Percentiles rank a stretch among this genome's conserved stretches.
Evolutionary conservation across 2,888 invertebrate genomes (phyloP).

Genomic region (Andrena camellia): DNA sequence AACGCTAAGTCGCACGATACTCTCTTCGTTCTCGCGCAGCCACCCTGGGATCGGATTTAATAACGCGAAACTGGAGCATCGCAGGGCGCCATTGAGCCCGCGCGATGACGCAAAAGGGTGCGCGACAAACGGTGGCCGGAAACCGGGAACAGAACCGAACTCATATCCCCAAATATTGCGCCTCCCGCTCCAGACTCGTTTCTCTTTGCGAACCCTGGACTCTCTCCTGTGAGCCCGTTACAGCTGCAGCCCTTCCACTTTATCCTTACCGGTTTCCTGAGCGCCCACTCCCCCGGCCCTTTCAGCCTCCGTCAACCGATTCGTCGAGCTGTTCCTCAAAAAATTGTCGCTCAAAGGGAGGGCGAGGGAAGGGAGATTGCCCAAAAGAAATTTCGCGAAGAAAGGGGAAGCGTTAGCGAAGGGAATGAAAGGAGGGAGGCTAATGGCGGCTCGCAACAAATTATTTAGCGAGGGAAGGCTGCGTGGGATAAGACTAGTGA

Average conservation of each 20-base stretch:
- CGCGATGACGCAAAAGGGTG: not conserved
- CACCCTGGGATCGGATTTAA: conserved; percentile 45
- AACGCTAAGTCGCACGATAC: conserved; percentile 22
- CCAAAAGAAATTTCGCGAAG: conserved; percentile 10
- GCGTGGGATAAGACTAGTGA: not conserved
- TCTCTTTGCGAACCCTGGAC: conserved; percentile 14
- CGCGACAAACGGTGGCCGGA: not conserved
- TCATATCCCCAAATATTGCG: conserved; percentile 41
- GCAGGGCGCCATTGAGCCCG: conserved; percentile 8
- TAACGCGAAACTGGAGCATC: conserved; percentile 27
- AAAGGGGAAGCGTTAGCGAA: not conserved
- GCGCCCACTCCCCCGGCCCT: not conserved
- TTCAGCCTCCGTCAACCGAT: conserved; percentile 16
- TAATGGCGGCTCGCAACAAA: conserved; percentile 8
- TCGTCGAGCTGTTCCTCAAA: conserved; percentile 16
- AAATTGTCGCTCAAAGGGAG: conserved; percentile 17
- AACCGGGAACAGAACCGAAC: conserved; percentile 12
- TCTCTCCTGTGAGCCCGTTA: not conserved
- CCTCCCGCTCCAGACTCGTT: not conserved
- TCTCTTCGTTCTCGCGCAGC: not conserved
- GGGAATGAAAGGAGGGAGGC: not conserved
- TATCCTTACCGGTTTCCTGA: not conserved
- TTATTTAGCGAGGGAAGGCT: not conserved
- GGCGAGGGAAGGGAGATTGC: not conserved
- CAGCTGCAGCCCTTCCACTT: not conserved